phyloP scores from a whole-genome alignment of 1,140 invertebrate genomes.

The Propsilocerus akamusi region DNA sequence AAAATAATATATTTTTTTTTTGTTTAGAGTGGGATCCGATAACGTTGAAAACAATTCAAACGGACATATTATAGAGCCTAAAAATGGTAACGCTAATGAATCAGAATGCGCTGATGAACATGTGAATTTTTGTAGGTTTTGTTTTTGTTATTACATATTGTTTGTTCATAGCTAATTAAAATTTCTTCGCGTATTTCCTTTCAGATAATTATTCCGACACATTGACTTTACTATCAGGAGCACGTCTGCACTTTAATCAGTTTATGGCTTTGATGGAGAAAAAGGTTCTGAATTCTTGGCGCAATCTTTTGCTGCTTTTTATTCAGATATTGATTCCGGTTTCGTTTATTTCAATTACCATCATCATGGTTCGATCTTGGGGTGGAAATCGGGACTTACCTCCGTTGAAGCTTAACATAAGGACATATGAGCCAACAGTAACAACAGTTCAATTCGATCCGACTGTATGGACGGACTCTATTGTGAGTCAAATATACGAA shows the following conservation, averaged over 20 bases:
- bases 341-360: slow-evolving; percentile 31
- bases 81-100: slow-evolving; percentile 8
- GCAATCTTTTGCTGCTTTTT: slow-evolving; percentile 28
- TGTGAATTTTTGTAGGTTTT: not conserved
- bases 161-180: not conserved
- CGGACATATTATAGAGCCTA: slow-evolving; percentile 5
- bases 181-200: not conserved
- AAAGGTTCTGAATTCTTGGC: slow-evolving; percentile 26
- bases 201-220: not conserved
- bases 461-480: not conserved
- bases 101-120: slow-evolving; percentile 6
- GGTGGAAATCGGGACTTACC: slow-evolving; percentile 26
- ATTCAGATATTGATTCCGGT: slow-evolving; percentile 33
- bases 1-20: slow-evolving; percentile 6
- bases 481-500: not conserved
- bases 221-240: slow-evolving; percentile 11
- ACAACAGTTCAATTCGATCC: not conserved
- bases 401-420: slow-evolving; percentile 19
- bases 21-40: slow-evolving; percentile 27
- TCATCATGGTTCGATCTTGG: slow-evolving; percentile 28
- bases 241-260: slow-evolving; percentile 28
- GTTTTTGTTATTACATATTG: not conserved
- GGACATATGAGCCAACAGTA: slow-evolving; percentile 8
- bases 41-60: not conserved
- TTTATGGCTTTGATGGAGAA: slow-evolving; percentile 36